A percentile compares a stretch with the other conserved stretches of the same genome.
phyloP scores from a whole-genome alignment of 2,113 vertebrate species.

The Sander vitreus region DNA sequence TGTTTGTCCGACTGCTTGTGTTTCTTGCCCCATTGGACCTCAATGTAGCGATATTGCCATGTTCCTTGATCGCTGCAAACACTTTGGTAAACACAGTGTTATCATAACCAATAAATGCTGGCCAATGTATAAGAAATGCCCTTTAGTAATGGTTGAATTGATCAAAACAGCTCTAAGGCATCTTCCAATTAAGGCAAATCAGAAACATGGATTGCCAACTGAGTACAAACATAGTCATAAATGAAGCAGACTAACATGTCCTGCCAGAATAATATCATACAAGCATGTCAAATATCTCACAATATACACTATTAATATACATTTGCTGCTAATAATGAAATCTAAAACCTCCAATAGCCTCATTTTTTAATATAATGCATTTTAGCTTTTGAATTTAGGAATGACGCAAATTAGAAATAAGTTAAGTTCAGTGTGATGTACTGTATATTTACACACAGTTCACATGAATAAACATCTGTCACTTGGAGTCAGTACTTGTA shows the following conservation, averaged over 20 bases:
- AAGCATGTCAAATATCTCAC: not conserved
- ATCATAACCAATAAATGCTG: not conserved
- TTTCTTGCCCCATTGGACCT: not conserved
- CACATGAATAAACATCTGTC: constrained; percentile 4
- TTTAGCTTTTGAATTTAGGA: not conserved
- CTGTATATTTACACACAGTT: not conserved
- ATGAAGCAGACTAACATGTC: constrained; percentile 15
- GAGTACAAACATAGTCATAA: constrained; percentile 19
- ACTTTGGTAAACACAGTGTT: not conserved
- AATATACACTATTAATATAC: constrained; percentile 21
- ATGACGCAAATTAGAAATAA: not conserved
- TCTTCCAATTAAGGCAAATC: constrained; percentile 25
- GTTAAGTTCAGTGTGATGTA: not conserved
- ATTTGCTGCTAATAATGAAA: constrained; percentile 2
- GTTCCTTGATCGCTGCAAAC: not conserved
- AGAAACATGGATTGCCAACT: not conserved
- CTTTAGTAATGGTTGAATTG: constrained; percentile 22
- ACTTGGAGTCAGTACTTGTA: not conserved
- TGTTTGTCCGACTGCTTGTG: not conserved
- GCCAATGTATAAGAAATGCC: not conserved
- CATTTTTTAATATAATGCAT: not conserved
- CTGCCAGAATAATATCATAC: constrained; percentile 40
- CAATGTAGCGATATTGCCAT: not conserved
- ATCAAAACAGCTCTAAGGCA: constrained; percentile 52
- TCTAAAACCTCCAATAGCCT: not conserved